Evolutionary conservation across 1,140 invertebrate species (phyloP).

Genomic region (Nymphalis io): DNA sequence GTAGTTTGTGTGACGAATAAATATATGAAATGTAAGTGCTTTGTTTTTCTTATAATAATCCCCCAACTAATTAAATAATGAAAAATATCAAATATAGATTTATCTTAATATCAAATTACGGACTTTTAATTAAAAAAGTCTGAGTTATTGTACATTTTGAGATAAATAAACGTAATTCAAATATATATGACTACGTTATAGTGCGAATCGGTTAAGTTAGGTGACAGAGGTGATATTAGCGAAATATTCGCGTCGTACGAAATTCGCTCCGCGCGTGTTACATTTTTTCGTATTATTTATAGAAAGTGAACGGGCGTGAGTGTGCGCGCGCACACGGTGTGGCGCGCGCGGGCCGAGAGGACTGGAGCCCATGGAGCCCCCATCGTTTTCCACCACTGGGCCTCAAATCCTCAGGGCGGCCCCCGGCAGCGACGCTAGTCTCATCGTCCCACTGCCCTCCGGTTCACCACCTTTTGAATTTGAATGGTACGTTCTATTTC

Average conservation of each 20-base stretch:
- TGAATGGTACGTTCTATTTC: conserved; percentile 67
- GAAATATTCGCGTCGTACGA: conserved; percentile 68
- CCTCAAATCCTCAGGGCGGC: conserved; percentile 54
- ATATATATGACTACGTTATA: neutral
- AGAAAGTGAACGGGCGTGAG: conserved; percentile 63
- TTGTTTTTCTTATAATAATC: neutral
- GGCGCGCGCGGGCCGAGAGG: conserved; percentile 66
- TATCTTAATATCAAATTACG: too few species aligned
- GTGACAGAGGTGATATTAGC: conserved; percentile 53
- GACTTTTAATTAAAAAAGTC: neutral
- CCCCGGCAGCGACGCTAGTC: conserved; percentile 50
- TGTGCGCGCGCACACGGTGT: conserved; percentile 58
- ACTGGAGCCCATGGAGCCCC: conserved; percentile 71
- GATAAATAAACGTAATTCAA: neutral
- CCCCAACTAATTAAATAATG: neutral
- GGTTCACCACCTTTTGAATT: conserved; percentile 65
- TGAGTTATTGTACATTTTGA: neutral
- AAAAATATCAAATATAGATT: too few species aligned
- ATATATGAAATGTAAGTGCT: conserved; percentile 13
- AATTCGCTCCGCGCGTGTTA: conserved; percentile 60
- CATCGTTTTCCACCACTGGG: conserved; percentile 53
- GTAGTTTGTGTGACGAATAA: conserved; percentile 42
- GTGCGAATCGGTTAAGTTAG: conserved; percentile 22
- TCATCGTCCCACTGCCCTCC: conserved; percentile 55
- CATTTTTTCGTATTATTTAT: conserved; percentile 78